These are phyloP conservation scores for Bombus difficillimus DNA, from an alignment of 1,140 invertebrate genomes.

Conservation along the genomic window DNA sequence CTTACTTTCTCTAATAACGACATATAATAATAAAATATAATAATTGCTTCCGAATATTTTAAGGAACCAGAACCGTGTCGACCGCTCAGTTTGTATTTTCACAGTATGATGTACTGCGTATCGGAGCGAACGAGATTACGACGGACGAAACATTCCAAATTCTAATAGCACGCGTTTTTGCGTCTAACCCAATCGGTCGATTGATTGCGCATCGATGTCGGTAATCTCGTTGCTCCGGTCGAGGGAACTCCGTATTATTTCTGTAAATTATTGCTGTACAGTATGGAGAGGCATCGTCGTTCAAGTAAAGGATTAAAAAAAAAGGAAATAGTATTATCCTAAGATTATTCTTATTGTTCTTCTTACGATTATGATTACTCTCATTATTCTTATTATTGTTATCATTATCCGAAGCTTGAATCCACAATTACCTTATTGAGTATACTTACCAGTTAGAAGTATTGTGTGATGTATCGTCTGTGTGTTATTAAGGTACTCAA, in stretches of 20 bases:
- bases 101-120: conserved; percentile 3
- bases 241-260: conserved; percentile 59
- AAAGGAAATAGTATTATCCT: conserved; percentile 61
- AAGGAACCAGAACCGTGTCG: conserved; percentile 43
- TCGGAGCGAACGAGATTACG: conserved; percentile 48
- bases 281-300: conserved; percentile 62
- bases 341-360: conserved; percentile 41
- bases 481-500: conserved; percentile 76
- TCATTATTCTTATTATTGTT: conserved; percentile 49
- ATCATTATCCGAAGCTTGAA: conserved; percentile 72
- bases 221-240: conserved; percentile 63
- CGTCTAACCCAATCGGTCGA: conserved; percentile 9
- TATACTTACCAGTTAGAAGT: conserved; percentile 77
- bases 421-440: conserved; percentile 72
- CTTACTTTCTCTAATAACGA: conserved; percentile 57
- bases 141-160: conserved; percentile 47
- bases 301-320: conserved; percentile 61
- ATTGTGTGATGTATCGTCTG: conserved; percentile 79
- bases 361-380: conserved; percentile 21
- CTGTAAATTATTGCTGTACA: conserved; percentile 73
- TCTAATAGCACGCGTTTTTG: neutral
- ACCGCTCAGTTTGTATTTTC: conserved; percentile 52
- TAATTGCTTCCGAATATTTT: conserved; percentile 40
- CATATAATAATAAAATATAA: conserved; percentile 32
- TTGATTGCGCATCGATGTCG: conserved; percentile 9